Evolutionary conservation across 2,888 invertebrate genomes (phyloP).

Genomic region (Pharmacophagus antenor): DNA sequence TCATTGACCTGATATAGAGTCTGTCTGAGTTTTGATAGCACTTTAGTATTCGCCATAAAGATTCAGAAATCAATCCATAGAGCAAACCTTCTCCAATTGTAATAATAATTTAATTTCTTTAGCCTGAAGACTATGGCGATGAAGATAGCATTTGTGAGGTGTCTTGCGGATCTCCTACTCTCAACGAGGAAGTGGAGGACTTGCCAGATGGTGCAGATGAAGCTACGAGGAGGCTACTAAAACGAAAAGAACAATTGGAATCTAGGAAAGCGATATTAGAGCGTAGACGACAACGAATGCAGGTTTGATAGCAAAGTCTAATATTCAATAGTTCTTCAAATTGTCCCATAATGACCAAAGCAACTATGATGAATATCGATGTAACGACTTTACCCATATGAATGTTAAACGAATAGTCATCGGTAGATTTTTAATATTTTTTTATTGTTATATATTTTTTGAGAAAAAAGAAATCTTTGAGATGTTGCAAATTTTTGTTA

Average conservation of each 20-base stretch:
- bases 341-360: no score
- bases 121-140: conserved; percentile 69
- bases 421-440: not conserved
- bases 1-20: no score
- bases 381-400: no score
- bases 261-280: conserved; percentile 66
- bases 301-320: conserved; percentile 46
- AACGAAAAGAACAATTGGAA: conserved; percentile 71
- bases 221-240: conserved; percentile 61
- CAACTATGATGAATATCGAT: no score
- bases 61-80: not conserved
- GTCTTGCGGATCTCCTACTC: conserved; percentile 46
- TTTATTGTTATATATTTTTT: no score
- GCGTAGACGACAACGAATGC: conserved; percentile 64
- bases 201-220: conserved; percentile 70
- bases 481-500: no score
- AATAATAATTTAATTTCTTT: conserved; percentile 28
- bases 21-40: no score
- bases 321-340: not conserved
- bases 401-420: not conserved
- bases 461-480: no score
- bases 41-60: no score
- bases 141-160: conserved; percentile 52
- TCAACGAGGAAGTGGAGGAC: conserved; percentile 79
- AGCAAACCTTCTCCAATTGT: no score